Conservation (phyloP, 1,140 invertebrate species). For the Leptopilina boulardi region DNA sequence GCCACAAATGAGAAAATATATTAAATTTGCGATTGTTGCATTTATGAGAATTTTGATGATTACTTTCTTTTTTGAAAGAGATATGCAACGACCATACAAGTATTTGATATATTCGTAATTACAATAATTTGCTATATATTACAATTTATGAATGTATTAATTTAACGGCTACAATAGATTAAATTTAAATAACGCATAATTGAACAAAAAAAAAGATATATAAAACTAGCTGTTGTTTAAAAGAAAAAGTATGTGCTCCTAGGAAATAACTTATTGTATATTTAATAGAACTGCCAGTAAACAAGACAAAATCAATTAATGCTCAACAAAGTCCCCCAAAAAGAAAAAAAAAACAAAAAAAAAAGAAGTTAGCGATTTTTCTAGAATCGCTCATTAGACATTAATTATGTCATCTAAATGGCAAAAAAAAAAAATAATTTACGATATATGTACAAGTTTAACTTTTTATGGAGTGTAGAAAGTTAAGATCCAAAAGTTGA, state of each 20-base stretch:
- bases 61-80: constrained; percentile 42
- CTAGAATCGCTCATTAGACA: constrained; percentile 40
- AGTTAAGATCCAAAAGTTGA: constrained; percentile 66
- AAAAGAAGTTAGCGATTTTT: constrained; percentile 42
- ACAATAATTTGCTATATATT: constrained; percentile 11
- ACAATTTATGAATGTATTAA: constrained; percentile 22
- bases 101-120: constrained; percentile 52
- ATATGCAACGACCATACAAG: constrained; percentile 62
- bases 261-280: constrained; percentile 57
- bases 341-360: constrained; percentile 47
- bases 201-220: constrained; percentile 23
- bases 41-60: constrained; percentile 35
- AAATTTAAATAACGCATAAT: constrained; percentile 15
- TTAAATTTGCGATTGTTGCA: constrained; percentile 11
- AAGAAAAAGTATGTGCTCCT: constrained; percentile 45
- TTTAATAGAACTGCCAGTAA: constrained; percentile 73
- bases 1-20: constrained; percentile 16
- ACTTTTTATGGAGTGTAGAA: constrained; percentile 70
- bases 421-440: constrained; percentile 40
- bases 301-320: constrained; percentile 63
- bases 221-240: constrained; percentile 41
- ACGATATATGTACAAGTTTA: constrained; percentile 47
- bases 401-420: constrained; percentile 37
- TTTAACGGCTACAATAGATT: neutral
- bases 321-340: constrained; percentile 65